Conservation (phyloP, 2,888 invertebrate species). For the Adelognathus sp. region DNA sequence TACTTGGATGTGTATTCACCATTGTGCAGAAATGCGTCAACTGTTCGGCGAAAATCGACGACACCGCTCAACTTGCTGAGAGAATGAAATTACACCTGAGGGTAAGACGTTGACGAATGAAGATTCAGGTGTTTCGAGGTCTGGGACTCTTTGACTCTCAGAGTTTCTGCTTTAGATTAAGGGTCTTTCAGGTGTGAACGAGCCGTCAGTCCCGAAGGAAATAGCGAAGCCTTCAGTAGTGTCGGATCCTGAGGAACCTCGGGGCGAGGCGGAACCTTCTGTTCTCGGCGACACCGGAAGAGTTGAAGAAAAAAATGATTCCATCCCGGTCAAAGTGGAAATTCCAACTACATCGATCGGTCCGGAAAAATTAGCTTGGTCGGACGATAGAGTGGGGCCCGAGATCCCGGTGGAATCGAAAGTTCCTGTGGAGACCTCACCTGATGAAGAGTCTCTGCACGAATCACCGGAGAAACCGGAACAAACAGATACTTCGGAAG, state of each 20-base stretch:
- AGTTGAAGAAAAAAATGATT: neutral
- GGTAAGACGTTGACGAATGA: slow-evolving; percentile 43
- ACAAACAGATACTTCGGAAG: neutral
- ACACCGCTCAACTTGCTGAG: slow-evolving; percentile 52
- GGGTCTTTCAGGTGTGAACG: slow-evolving; percentile 41
- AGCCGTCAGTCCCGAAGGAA: neutral
- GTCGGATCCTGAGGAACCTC: neutral
- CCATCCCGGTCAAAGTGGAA: neutral
- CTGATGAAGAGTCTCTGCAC: neutral
- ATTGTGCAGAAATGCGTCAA: slow-evolving; percentile 60
- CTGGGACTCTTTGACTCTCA: neutral
- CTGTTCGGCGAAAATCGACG: slow-evolving; percentile 47
- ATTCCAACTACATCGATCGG: neutral
- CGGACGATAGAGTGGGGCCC: neutral
- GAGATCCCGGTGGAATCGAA: neutral
- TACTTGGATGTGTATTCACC: neutral
- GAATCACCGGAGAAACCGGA: neutral
- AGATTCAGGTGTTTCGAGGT: neutral
- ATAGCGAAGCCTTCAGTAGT: neutral
- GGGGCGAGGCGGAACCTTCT: neutral
- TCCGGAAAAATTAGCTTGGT: neutral
- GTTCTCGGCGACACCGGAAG: neutral
- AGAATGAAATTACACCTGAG: slow-evolving; percentile 54
- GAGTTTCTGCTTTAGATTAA: slow-evolving; percentile 49
- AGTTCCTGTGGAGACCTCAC: neutral